phyloP scores from a whole-genome alignment of 1,140 invertebrate genomes.

The Dinoponera quadriceps region DNA sequence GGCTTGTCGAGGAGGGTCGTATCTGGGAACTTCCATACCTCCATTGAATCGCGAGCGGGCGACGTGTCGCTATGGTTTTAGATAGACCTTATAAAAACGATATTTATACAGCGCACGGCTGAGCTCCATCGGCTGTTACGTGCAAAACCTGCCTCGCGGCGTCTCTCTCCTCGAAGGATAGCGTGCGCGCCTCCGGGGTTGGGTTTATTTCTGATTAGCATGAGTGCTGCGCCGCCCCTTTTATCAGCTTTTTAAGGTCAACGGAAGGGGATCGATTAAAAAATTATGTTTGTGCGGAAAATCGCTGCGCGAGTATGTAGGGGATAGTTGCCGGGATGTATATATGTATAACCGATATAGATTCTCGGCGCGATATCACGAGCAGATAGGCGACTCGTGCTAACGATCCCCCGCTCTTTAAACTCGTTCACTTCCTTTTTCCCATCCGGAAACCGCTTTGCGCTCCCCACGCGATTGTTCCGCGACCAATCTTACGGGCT shows the following conservation, averaged over 20 bases:
- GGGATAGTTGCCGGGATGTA: background rate
- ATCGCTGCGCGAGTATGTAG: constrained; percentile 16
- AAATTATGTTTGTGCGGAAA: constrained; percentile 51
- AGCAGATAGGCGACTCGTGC: constrained; percentile 3
- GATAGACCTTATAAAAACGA: constrained; percentile 43
- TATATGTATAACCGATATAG: background rate
- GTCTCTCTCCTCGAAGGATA: constrained; percentile 17
- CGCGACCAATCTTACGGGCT: background rate
- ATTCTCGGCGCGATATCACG: background rate
- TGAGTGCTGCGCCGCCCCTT: constrained; percentile 23
- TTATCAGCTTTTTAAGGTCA: constrained; percentile 62
- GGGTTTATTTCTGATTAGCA: constrained; percentile 65
- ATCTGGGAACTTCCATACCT: constrained; percentile 7
- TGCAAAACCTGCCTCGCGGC: constrained; percentile 39
- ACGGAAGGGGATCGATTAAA: constrained; percentile 59
- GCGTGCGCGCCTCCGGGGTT: constrained; percentile 28
- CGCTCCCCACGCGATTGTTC: too few species aligned
- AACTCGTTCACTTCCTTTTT: too few species aligned
- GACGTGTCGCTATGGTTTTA: constrained; percentile 9
- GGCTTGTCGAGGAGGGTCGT: background rate
- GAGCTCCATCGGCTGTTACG: constrained; percentile 51
- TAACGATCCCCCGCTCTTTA: background rate
- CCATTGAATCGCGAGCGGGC: constrained; percentile 9
- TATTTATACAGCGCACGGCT: constrained; percentile 42
- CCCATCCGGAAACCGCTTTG: too few species aligned